Conservation (phyloP, 92 coral and sea anemone species). For the Micromussa lordhowensis region DNA sequence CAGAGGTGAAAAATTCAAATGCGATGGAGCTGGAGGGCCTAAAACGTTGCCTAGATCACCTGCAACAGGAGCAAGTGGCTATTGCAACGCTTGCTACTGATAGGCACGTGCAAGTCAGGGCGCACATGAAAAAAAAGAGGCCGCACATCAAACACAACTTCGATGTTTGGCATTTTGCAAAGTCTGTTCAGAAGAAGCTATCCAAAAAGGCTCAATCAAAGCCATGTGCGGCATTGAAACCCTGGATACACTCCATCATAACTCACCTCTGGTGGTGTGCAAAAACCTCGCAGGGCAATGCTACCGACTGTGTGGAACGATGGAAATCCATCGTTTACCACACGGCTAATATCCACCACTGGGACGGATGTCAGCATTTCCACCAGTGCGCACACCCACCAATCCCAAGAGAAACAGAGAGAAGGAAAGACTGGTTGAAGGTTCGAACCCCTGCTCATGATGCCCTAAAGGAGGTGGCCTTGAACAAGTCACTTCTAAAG, state of each 20-base stretch:
- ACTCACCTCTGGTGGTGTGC: conserved; percentile 40
- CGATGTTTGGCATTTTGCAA: conserved; percentile 38
- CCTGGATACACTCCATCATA: conserved; percentile 13
- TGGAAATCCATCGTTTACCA: conserved; percentile 26
- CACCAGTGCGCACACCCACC: conserved; percentile 21
- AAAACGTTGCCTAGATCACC: conserved; percentile 27
- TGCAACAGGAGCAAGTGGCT: conserved; percentile 3
- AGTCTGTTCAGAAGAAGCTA: conserved; percentile 30
- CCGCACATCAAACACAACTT: conserved; percentile 28
- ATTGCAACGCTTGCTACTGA: conserved; percentile 31
- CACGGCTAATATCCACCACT: conserved; percentile 3
- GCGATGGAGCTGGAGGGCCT: conserved; percentile 27
- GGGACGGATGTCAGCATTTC: conserved; percentile 22
- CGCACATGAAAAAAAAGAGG: conserved; percentile 1
- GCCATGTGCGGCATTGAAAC: not conserved
- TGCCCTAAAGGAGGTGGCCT: conserved; percentile 8
- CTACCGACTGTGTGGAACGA: not conserved
- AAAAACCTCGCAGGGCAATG: conserved; percentile 6
- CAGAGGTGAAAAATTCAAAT: conserved; percentile 34
- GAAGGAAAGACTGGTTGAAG: not conserved
- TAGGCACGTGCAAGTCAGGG: conserved; percentile 25
- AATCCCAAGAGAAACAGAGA: conserved; percentile 14
- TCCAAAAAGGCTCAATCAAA: conserved; percentile 25
- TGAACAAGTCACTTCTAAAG: conserved; percentile 4
- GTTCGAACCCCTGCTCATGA: conserved; percentile 16